Evolutionary conservation across 2,113 vertebrate genomes (phyloP), one percentile per base, ranked within the genome.

Genomic region (Microcebus tavaratra): DNA sequence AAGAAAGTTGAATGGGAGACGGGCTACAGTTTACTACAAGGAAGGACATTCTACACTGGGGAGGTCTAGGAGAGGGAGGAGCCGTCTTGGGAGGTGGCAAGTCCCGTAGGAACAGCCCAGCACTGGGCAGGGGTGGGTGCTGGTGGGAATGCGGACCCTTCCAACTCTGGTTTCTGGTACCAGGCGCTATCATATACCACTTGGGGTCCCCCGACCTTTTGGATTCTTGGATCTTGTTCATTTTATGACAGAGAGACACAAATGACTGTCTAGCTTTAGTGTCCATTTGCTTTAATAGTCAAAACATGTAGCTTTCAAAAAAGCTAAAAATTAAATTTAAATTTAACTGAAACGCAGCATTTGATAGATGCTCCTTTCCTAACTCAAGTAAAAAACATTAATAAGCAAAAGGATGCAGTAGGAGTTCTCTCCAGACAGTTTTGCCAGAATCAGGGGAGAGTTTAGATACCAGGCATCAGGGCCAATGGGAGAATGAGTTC

Each of bases 311-410:
- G 61, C 57, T 92, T 92, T 81, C n/a, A 67, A 39, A 67, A 83
- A 96, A 65, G 53, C 81, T 93, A 31, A 83, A 84, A 39, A 29
- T 92, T 53, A 63, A 88, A 31, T 90, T 85, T 73, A 42, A 36
- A 88, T 55, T 85, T n/a, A 73, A 86, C 59, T 45, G 42, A 86
- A 95, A 63, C 48, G 82, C 57, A 76, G 67, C 17, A 87, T 93
- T 50, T 93, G 39, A 87, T 2, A 25, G 57, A 75, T 67, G 13
- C 27, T 53, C 45, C 81, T 82, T 65, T 68, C 53, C 17, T 63
- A 90, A 93, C 29, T 68, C 59, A 75, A 63, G 12, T 87, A n/a
- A 70, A 81, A 92, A 90, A 36, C 23, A 42, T 63, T 29, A 94
- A 27, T 13, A 79, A 94, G 57, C 50, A 59, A 68, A n/a, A 10